Evolutionary conservation across 2,797 vertebrate genomes (phyloP).

Genomic region (Notamacropus eugenii): DNA sequence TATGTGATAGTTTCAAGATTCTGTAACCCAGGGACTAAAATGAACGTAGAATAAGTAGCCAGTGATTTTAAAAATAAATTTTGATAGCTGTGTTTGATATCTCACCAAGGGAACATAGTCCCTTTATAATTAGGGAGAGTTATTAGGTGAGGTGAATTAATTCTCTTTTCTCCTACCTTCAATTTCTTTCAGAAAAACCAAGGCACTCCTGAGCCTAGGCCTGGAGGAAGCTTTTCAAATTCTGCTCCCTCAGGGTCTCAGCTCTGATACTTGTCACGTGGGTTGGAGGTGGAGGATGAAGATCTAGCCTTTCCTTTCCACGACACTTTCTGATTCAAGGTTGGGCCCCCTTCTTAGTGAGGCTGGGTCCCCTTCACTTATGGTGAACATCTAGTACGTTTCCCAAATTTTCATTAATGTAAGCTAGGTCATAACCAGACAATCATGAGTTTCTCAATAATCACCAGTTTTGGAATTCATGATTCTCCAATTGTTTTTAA

Average conservation of each 20-base stretch:
- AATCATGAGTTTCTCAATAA: not conserved
- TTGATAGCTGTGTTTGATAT: not conserved
- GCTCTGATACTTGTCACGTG: not conserved
- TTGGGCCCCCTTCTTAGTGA: not conserved
- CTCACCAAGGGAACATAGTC: not conserved
- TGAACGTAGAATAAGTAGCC: not conserved
- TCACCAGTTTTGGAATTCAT: not conserved
- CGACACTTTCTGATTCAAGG: not conserved
- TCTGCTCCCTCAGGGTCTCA: not conserved
- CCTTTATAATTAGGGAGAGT: not conserved
- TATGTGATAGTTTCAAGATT: not conserved
- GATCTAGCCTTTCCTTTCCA: not conserved
- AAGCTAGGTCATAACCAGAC: not conserved
- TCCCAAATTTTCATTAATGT: not conserved
- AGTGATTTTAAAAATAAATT: not conserved
- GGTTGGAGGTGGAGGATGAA: not conserved
- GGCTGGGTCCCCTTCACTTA: not conserved
- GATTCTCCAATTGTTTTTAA: not conserved
- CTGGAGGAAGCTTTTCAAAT: not conserved
- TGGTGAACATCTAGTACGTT: not conserved
- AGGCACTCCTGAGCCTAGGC: not conserved
- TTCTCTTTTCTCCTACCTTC: not conserved
- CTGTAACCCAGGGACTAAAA: not conserved
- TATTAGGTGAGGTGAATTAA: not conserved
- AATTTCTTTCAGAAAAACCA: not conserved